Evolutionary conservation across 1,140 invertebrate genomes (phyloP), one percentile per base, ranked within the genome.

Genomic region (Drosophila truncata): DNA sequence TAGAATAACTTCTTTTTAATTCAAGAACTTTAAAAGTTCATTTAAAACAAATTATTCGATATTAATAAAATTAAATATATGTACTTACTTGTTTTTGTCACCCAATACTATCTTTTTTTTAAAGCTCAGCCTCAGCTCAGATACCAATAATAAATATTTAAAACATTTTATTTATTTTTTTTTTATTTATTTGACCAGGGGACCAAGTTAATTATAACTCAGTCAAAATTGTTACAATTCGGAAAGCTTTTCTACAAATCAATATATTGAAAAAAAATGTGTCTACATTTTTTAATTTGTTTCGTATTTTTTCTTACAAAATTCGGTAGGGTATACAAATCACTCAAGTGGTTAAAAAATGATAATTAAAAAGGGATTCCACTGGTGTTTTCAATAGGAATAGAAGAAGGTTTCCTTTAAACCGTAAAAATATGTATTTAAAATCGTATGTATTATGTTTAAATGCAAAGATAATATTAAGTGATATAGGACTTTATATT

Each of bases 281-380:
- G 0, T 9, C 0, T 0, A 8, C n/a, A n/a, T 8, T n/a, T 39
- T 0, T 7, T 8, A n/a, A n/a, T n/a, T 1, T 8, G 7, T n/a
- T n/a, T 1, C 9, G 16, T n/a, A 18, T 41, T 13, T 39, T 39
- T n/a, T 39, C 8, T 39, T 39, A 9, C 8, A 39, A n/a, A 16
- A 9, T 39, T 39, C 7, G 1, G n/a, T 9, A 41, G n/a, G 8
- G 6, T 9, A n/a, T 44, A 44, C 4, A 20, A 42, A 20, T 20
- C 2, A 7, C 9, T 18, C 20, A 20, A 18, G 11, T 6, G 0
- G 8, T 44, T 44, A 6, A 0, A 42, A 23, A 44, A 23, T 0
- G 4, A 47, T 25, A 2, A 14, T 47, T 2, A 16, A 27, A 47
- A 4, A 10, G 1, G 10, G 4, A 13, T 16, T 16, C 1, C 4